Base-by-base conservation (phyloP, 2,797 vertebrate genomes). In the Megalops cyprinoides region DNA sequence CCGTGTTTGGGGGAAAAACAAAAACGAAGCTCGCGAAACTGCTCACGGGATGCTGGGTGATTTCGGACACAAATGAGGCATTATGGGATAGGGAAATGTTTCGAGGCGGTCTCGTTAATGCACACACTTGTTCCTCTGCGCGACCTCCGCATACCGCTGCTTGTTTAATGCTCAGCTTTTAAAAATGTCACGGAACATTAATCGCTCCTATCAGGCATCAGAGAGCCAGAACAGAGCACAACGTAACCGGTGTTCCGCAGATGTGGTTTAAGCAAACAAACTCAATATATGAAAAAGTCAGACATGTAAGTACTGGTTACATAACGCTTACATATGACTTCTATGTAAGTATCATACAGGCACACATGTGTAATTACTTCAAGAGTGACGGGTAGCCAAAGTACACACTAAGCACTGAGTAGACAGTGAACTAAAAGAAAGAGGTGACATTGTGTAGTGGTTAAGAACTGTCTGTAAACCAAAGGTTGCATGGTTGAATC, bases 201-300 rank as follows among this genome's bases (percentile, higher is more conserved):
- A 79, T 87, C 77, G 74, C 15, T 74, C 79, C 71, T 84, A 82
- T 85, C 42, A 49, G 76, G 74, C 65, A 69, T 78, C 0, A 69
- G 80, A 81, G 81, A 58, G 9, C 14, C 56, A 78, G 78, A 79
- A 74, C 51, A 84, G 48, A 77, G 76, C 65, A 83, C 23, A 67
- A 39, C 49, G 34, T 79, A 49, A 31, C 51, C 37, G 42, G 12
- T 39, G 18, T 9, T 53, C 18, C 34, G 75, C 58, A n/a, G 15
- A 56, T 31, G 83, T 71, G 58, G 69, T 71, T 82, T 83, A 78
- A 87, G 81, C 86, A 81, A 83, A n/a, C 83, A 84, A 62, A 82
- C 78, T 83, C 79, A 79, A 55, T 69, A 74, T 51, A 34, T n/a
- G n/a, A n/a, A n/a, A n/a, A n/a, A 56, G 42, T 58, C 37, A 44